Evolutionary conservation across 2,888 invertebrate species (phyloP), one percentile per base, ranked within the genome.

Genomic region (Polia nebulosa): DNA sequence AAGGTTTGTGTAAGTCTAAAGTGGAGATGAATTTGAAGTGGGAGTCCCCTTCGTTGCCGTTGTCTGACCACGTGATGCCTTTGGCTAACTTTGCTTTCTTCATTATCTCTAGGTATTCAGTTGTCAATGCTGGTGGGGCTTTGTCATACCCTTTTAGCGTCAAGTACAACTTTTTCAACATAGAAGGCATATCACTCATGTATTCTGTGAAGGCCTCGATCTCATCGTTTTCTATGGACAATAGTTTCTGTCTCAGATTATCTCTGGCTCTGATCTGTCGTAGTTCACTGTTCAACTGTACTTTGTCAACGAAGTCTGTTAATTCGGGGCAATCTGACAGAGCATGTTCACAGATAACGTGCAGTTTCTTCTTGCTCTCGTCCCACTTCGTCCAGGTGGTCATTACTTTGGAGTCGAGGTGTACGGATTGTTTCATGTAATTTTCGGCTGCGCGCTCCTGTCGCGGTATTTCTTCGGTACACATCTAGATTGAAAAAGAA

Each of bases 61-160:
- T 90, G 77, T 97, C 97, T 0, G 96, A 95, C 97, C 97, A 97
- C 15, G 96, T 96, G 17, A 97, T 96, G 34, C 94, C 94, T 84
- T 96, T 96, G 1, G 96, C 94, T 0, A 96, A 96, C 82, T 97
- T 97, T 0, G 96, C 93, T 71, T 96, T 95, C 75, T 96, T 96
- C 80, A 97, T 94, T 0, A 97, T 85, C 9, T 96, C 96, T 32
- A 96, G 89, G 77, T 97, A 97, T 72, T 97, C 96, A 0, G 91
- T 87, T 0, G 95, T 96, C 81, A 97, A 89, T 0, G 95, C 91
- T 0, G 96, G 96, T 0, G 97, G 96, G 2, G 96, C 94, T 60
- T 96, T 95, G 27, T 96, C 96, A 67, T 96, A 96, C 0, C 96
- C 97, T 85, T 96, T 95, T 7, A 97, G 91, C 0, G 96, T 96